phyloP scores from a whole-genome alignment of 1,140 invertebrate species.

The Bombus huntii region DNA sequence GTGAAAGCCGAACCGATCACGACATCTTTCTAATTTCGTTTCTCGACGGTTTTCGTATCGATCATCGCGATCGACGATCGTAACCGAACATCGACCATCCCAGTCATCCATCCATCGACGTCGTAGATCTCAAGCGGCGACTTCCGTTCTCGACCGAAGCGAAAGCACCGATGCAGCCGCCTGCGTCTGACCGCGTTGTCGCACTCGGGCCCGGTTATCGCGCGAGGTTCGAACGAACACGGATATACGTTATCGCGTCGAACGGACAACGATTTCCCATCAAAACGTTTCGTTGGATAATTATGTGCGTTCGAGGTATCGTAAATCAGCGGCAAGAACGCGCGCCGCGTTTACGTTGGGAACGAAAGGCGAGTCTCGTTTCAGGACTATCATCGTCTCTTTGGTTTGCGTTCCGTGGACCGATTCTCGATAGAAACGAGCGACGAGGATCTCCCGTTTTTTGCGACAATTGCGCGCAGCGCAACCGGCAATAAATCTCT shows the following conservation, averaged over 20 bases:
- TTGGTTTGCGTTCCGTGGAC: neutral
- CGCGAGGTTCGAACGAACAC: neutral
- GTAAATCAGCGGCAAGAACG: neutral
- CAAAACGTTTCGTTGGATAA: conserved; percentile 23
- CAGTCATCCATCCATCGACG: neutral
- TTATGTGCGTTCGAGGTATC: neutral
- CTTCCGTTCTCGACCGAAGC: conserved; percentile 26
- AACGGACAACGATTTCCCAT: conserved; percentile 53
- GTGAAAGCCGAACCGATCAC: no score
- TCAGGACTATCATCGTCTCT: no score
- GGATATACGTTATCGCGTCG: conserved; percentile 37
- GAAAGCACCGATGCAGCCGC: conserved; percentile 43
- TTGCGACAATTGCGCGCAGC: neutral
- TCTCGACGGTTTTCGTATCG: neutral
- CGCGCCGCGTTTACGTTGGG: neutral
- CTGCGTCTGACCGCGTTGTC: conserved; percentile 37
- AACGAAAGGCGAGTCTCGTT: neutral
- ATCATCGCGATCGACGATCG: neutral
- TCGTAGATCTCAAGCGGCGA: neutral
- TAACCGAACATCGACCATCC: neutral
- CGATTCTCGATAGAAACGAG: neutral
- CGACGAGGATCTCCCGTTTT: neutral
- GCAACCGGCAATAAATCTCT: conserved; percentile 53
- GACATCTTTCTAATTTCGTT: neutral
- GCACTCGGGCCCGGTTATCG: conserved; percentile 16